These are phyloP conservation scores for Rutilus rutilus DNA, from an alignment of 2,113 vertebrate species.

Conservation along the genomic window DNA sequence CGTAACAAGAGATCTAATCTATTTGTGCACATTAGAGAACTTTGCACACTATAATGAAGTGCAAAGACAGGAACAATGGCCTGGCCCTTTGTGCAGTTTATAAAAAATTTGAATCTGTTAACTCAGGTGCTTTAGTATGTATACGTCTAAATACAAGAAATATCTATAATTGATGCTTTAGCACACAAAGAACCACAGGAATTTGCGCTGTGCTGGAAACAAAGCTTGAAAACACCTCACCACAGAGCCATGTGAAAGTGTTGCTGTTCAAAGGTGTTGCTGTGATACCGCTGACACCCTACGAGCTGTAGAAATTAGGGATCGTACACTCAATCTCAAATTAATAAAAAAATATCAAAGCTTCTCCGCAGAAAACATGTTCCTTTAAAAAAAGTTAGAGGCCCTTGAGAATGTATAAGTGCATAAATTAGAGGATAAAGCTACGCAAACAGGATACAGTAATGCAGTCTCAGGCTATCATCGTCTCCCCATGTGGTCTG, in stretches of 20 bases:
- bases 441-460: not conserved
- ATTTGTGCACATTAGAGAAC: not conserved
- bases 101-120: no score
- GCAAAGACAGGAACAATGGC: not conserved
- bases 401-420: not conserved
- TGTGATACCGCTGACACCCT: not conserved
- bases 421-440: not conserved
- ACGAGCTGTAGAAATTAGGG: not conserved
- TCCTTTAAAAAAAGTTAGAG: conserved; percentile 6
- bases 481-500: not conserved
- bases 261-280: conserved; percentile 34
- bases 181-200: not conserved
- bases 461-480: not conserved
- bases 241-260: conserved; percentile 57
- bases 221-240: conserved; percentile 67
- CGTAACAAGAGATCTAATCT: not conserved
- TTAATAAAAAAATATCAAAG: conserved; percentile 2
- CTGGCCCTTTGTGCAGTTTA: not conserved
- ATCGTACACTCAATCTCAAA: not conserved
- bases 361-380: not conserved
- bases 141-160: not conserved
- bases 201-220: conserved; percentile 50
- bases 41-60: not conserved
- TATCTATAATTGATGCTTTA: conserved; percentile 9
- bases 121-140: not conserved